Evolutionary conservation across 2,888 invertebrate genomes (phyloP), one percentile per base, ranked within the genome.

Genomic region (Xestia rhomboidea): DNA sequence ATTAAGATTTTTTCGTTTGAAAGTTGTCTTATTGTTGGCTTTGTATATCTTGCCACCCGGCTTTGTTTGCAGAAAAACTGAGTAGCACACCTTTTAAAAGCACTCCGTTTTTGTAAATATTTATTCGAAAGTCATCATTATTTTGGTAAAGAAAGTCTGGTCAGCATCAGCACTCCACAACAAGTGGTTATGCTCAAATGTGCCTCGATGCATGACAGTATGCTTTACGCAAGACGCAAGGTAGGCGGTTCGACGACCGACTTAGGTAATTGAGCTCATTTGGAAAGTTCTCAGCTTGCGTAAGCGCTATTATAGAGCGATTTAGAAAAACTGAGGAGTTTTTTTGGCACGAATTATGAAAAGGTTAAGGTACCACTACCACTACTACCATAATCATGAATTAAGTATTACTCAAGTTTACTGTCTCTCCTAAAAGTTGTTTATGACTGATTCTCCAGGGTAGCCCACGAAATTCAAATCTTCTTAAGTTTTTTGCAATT

Each of bases 181-280:
- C 54, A 79, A 75, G 73, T 64, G 38, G 80, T 76, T 84, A 54
- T 41, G 72, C 24, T 66, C 66, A 49, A 80, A 75, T 77, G 83
- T 73, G 66, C 76, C 64, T 13, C 64, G 64, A 68, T 82, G 89
- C 88, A 79, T 88, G 79, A 79, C 77, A 64, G 72, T 60, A 57
- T 7, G 84, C 44, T 76, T 85, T 85, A 78, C 81, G 46, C 64
- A 73, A 73, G 34, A 63, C 60, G 57, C 74, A 60, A 69, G 57
- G 68, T 71, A 66, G 18, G 68, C 62, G 69, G 84, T 84, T 84
- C 79, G 69, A 77, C 49, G 86, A 71, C 84, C 84, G 86, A 67
- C 76, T 86, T 86, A 24, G 69, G 74, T 79, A 84, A 86, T 73
- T 75, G 86, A 69, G 76, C 54, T 76, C 79, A 79, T 76, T 86